Percentiles rank a stretch among this genome's conserved stretches.
Conservation (phyloP, 2,888 invertebrate genomes). For the Anaspis maculata region DNA sequence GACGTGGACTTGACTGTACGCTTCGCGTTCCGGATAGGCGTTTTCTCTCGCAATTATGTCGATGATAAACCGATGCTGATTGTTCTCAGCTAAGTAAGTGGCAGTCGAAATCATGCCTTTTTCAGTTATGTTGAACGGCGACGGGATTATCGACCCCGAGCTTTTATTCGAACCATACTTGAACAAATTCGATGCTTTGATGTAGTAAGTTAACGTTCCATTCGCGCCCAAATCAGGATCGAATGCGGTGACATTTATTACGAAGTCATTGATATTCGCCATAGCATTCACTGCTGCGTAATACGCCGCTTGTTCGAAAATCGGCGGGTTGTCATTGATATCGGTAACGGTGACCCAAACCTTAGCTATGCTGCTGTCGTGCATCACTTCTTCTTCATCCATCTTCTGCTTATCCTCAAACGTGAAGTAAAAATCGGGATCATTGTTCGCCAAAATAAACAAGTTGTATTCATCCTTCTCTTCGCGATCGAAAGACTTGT, state of each 20-base stretch:
- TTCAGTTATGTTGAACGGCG: constrained; percentile 73
- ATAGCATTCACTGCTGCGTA: constrained; percentile 64
- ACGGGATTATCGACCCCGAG: constrained; percentile 80
- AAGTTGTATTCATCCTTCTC: constrained; percentile 63
- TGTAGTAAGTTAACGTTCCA: constrained; percentile 72
- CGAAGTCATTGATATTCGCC: constrained; percentile 66
- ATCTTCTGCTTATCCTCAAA: constrained; percentile 43
- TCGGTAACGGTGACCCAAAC: constrained; percentile 68
- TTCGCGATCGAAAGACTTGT: constrained; percentile 77
- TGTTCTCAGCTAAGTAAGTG: constrained; percentile 79
- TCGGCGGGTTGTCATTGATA: constrained; percentile 78
- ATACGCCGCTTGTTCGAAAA: constrained; percentile 34
- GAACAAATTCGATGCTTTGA: constrained; percentile 72
- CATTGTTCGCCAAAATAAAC: constrained; percentile 75
- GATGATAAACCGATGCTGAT: constrained; percentile 77
- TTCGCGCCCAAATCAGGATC: constrained; percentile 81
- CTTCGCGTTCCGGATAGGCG: constrained; percentile 69
- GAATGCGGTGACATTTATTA: constrained; percentile 65
- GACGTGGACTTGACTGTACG: constrained; percentile 68
- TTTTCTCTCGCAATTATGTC: constrained; percentile 77
- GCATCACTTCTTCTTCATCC: constrained; percentile 36
- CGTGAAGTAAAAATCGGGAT: constrained; percentile 61
- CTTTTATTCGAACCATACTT: constrained; percentile 68
- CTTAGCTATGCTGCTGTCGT: constrained; percentile 62
- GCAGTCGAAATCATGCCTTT: constrained; percentile 67